Conservation (phyloP, 2,113 vertebrate genomes). For the Ceyx margarethae region DNA sequence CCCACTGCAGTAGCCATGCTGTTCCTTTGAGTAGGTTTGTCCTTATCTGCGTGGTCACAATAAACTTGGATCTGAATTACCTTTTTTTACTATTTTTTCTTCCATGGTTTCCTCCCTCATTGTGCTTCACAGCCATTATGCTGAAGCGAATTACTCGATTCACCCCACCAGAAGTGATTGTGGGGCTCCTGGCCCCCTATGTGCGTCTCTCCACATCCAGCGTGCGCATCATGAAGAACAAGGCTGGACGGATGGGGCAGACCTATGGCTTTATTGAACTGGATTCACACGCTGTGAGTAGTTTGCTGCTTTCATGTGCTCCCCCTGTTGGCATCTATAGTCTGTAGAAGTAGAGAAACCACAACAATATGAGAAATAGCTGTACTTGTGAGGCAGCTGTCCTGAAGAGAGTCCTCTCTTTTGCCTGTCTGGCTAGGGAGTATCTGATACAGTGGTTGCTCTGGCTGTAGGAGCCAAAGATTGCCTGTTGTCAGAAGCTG, state of each 20-base stretch:
- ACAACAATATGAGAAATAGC: background rate
- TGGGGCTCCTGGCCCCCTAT: conserved; percentile 89
- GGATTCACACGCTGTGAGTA: conserved; percentile 90
- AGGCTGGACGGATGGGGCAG: conserved; percentile 81
- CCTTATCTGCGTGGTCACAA: background rate
- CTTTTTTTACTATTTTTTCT: background rate
- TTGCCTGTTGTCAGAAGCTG: background rate
- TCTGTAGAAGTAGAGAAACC: background rate
- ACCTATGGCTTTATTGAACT: conserved; percentile 95
- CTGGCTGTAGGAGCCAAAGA: background rate
- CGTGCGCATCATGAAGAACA: conserved; percentile 92
- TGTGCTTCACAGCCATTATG: conserved; percentile 84
- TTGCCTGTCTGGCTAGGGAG: background rate
- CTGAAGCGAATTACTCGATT: conserved; percentile 91
- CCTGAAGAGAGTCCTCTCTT: background rate
- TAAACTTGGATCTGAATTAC: background rate
- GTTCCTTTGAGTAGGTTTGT: background rate
- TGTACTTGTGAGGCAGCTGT: background rate
- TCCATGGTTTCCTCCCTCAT: background rate
- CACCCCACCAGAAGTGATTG: conserved; percentile 89
- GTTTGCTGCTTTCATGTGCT: background rate
- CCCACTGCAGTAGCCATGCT: background rate
- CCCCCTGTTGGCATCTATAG: background rate
- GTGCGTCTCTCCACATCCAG: conserved; percentile 90
- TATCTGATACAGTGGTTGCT: background rate